A percentile compares a stretch with the other conserved stretches of the same genome.
phyloP scores from a whole-genome alignment of 2,113 vertebrate species.

The Promerops cafer region DNA sequence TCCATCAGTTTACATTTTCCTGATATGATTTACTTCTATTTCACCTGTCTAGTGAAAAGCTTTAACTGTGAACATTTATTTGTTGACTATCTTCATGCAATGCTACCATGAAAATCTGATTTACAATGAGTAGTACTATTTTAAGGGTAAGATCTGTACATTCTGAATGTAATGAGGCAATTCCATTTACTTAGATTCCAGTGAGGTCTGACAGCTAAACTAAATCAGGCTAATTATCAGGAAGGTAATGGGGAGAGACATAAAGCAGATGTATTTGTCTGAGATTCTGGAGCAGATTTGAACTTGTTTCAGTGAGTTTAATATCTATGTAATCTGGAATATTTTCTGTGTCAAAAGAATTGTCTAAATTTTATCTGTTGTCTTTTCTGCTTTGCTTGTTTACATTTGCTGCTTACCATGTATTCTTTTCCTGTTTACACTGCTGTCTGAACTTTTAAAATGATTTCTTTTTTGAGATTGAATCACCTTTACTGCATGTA shows the following conservation, averaged over 20 bases:
- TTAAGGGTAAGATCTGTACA: background rate
- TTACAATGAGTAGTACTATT: background rate
- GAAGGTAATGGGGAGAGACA: background rate
- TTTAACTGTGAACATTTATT: background rate
- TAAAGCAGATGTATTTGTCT: background rate
- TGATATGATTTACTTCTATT: background rate
- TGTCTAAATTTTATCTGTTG: background rate
- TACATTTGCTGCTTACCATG: background rate
- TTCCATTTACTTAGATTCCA: background rate
- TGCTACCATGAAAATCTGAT: background rate
- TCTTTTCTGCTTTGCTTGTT: background rate
- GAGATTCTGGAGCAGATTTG: background rate
- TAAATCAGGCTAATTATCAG: background rate
- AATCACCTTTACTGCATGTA: background rate
- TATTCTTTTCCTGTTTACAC: background rate
- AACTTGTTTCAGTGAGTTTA: background rate
- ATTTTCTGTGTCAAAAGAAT: background rate
- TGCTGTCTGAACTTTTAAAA: background rate
- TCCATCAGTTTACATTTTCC: background rate
- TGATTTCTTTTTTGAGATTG: background rate
- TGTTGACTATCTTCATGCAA: background rate
- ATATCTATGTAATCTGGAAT: background rate
- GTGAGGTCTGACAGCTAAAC: background rate
- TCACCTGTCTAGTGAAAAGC: background rate
- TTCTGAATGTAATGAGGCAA: background rate